Evolutionary conservation across 2,113 vertebrate genomes (phyloP).

Genomic region (Aphelocoma coerulescens): DNA sequence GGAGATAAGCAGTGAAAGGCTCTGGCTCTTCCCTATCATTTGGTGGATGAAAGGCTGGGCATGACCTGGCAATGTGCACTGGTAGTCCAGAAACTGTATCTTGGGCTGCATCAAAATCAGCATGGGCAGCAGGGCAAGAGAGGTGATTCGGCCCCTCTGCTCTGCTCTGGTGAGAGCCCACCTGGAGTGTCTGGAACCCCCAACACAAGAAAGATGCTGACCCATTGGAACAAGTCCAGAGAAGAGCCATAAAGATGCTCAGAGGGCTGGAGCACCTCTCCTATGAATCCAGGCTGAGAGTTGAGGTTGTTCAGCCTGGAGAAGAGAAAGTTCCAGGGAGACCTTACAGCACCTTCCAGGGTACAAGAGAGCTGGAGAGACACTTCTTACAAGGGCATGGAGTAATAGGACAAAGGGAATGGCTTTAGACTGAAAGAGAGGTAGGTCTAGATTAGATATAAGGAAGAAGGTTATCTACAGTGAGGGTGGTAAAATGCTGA

Average conservation of each 20-base stretch:
- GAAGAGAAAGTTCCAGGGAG: neutral
- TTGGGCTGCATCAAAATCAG: neutral
- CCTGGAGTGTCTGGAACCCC: neutral
- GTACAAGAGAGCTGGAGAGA: neutral
- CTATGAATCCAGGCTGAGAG: neutral
- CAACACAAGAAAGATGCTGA: neutral
- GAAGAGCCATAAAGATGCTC: neutral
- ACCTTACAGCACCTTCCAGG: neutral
- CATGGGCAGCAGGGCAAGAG: neutral
- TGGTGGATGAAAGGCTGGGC: neutral
- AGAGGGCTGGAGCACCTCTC: neutral
- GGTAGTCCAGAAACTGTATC: neutral
- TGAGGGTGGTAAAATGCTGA: rapidly evolving
- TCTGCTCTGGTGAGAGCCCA: neutral
- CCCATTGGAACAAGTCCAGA: neutral
- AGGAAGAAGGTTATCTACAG: neutral
- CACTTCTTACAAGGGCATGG: neutral
- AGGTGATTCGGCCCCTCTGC: neutral
- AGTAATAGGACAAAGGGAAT: neutral
- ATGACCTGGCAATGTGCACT: neutral
- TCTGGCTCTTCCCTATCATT: neutral
- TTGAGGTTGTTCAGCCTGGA: neutral
- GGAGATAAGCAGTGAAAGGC: neutral
- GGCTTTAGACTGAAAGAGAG: neutral
- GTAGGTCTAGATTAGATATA: neutral